phyloP scores from a whole-genome alignment of 2,113 vertebrate species.

The Coracopsis vasa region DNA sequence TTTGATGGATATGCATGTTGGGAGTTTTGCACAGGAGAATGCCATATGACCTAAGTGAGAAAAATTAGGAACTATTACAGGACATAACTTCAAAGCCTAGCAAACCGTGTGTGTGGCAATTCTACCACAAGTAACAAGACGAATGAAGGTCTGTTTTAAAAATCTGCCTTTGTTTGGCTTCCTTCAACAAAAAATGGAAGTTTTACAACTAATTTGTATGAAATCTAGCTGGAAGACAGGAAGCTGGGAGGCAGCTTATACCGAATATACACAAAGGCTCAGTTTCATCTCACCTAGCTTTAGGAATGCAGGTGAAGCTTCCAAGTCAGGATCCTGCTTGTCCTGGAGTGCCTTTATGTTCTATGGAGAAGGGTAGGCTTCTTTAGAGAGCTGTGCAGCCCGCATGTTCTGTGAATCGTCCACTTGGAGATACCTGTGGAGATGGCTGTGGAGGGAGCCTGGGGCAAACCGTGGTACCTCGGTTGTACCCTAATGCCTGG shows the following conservation, averaged over 20 bases:
- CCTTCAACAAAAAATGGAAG: background rate
- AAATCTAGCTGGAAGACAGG: background rate
- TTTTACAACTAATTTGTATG: background rate
- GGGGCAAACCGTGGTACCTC: background rate
- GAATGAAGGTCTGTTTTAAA: background rate
- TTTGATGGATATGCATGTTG: background rate
- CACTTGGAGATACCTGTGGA: background rate
- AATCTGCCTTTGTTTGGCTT: background rate
- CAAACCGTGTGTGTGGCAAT: background rate
- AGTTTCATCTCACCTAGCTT: background rate
- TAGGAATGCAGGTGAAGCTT: background rate
- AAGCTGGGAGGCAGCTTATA: background rate
- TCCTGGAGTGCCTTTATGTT: background rate
- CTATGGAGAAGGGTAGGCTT: background rate
- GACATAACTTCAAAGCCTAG: background rate
- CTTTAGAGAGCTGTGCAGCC: background rate
- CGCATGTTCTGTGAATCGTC: background rate
- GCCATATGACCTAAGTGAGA: background rate
- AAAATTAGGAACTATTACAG: background rate
- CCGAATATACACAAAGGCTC: background rate
- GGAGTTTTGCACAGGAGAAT: background rate
- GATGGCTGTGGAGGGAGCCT: background rate
- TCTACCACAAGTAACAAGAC: background rate
- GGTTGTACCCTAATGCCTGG: background rate
- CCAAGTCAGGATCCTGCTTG: background rate